Evolutionary conservation across 2,113 vertebrate species (phyloP).

Genomic region (Etheostoma spectabile): DNA sequence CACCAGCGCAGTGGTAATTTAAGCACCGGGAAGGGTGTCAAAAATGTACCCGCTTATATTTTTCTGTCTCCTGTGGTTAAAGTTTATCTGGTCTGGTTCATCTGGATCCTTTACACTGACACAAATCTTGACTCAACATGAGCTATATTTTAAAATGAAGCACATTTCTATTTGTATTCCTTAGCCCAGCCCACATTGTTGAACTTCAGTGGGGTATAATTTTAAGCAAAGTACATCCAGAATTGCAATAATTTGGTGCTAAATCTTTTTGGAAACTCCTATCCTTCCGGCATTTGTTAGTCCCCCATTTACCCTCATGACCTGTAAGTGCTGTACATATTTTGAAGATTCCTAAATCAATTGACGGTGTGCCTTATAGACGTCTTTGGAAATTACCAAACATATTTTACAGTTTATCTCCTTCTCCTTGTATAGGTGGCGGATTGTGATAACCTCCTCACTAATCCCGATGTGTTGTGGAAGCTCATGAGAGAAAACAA

Average conservation of each 20-base stretch:
- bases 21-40: conserved; percentile 11
- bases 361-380: background rate
- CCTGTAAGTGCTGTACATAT: background rate
- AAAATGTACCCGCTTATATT: conserved; percentile 30
- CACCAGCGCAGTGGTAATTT: conserved; percentile 22
- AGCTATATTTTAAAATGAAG: conserved; percentile 9
- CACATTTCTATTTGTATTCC: conserved; percentile 55
- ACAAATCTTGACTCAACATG: conserved; percentile 4
- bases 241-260: conserved; percentile 45
- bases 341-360: background rate
- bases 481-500: conserved; percentile 91
- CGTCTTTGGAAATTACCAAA: background rate
- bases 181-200: conserved; percentile 13
- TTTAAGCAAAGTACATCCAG: conserved; percentile 34
- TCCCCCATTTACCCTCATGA: background rate
- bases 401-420: background rate
- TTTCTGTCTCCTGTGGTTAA: conserved; percentile 20
- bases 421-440: conserved; percentile 79
- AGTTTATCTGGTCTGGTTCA: conserved; percentile 22
- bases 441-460: conserved; percentile 92
- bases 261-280: conserved; percentile 12
- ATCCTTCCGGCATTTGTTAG: background rate
- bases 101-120: conserved; percentile 16
- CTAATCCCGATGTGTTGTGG: conserved; percentile 86
- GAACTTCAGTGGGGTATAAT: conserved; percentile 57